phyloP scores from a whole-genome alignment of 2,888 invertebrate species.

The Chalcosyrphus nemorum region DNA sequence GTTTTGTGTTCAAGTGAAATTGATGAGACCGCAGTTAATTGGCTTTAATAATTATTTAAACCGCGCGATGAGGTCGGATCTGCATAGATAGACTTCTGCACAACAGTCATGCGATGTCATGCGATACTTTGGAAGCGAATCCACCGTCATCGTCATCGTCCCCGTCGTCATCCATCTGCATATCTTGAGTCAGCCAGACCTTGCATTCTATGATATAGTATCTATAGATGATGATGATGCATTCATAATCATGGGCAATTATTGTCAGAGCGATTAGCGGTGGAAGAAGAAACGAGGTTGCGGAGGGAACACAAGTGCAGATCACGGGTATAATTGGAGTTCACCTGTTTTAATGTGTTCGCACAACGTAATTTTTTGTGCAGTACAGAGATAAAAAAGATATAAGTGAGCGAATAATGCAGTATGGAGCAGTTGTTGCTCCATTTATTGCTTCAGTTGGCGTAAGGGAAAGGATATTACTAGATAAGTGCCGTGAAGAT shows the following conservation, averaged over 20 bases:
- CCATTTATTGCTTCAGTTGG: background rate
- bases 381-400: background rate
- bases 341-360: constrained; percentile 74
- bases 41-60: constrained; percentile 71
- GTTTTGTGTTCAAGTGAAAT: constrained; percentile 71
- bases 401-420: background rate
- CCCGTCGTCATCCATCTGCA: constrained; percentile 17
- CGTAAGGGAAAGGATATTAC: no score
- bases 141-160: background rate
- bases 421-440: background rate
- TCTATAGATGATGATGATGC: constrained; percentile 28
- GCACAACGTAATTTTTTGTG: constrained; percentile 76
- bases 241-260: constrained; percentile 69
- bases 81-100: constrained; percentile 46
- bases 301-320: background rate
- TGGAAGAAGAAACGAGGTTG: background rate
- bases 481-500: no score
- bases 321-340: constrained; percentile 43
- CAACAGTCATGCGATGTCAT: constrained; percentile 33
- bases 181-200: constrained; percentile 21
- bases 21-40: constrained; percentile 71
- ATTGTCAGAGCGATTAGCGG: constrained; percentile 63
- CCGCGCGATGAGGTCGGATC: constrained; percentile 63
- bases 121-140: constrained; percentile 32
- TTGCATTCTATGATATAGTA: background rate